phyloP scores from a whole-genome alignment of 1,140 invertebrate genomes.

The Drosophila takahashii region DNA sequence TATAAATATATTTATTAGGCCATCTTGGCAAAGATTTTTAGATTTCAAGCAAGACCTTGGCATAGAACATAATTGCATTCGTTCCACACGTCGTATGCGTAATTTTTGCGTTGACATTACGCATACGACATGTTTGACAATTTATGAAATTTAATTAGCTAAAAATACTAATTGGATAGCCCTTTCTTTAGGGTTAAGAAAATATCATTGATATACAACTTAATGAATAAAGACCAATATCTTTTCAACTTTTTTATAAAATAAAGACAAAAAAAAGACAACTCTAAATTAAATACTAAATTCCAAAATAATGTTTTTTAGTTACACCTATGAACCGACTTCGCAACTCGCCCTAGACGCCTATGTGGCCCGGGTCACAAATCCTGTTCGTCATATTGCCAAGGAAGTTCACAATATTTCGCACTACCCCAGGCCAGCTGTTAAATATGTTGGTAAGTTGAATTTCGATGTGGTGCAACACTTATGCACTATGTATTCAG shows the following conservation, averaged over 20 bases:
- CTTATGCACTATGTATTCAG: slow-evolving; percentile 9
- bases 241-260: no score
- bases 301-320: not conserved
- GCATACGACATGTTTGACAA: slow-evolving; percentile 22
- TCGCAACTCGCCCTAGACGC: slow-evolving; percentile 77
- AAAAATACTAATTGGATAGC: not conserved
- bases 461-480: not conserved
- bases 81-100: not conserved
- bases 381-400: slow-evolving; percentile 79
- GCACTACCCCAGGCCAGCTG: slow-evolving; percentile 72
- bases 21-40: not conserved
- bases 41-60: not conserved
- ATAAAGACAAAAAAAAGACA: no score
- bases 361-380: slow-evolving; percentile 78
- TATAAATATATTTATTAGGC: not conserved
- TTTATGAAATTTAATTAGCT: not conserved
- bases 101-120: not conserved
- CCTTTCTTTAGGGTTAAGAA: not conserved
- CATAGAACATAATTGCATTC: slow-evolving; percentile 1
- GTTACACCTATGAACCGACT: slow-evolving; percentile 70
- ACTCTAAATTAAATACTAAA: no score
- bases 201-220: no score
- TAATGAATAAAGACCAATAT: no score
- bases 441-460: slow-evolving; percentile 82
- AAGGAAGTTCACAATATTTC: slow-evolving; percentile 81